phyloP scores from a whole-genome alignment of 1,140 invertebrate species.

The Eciton burchellii region DNA sequence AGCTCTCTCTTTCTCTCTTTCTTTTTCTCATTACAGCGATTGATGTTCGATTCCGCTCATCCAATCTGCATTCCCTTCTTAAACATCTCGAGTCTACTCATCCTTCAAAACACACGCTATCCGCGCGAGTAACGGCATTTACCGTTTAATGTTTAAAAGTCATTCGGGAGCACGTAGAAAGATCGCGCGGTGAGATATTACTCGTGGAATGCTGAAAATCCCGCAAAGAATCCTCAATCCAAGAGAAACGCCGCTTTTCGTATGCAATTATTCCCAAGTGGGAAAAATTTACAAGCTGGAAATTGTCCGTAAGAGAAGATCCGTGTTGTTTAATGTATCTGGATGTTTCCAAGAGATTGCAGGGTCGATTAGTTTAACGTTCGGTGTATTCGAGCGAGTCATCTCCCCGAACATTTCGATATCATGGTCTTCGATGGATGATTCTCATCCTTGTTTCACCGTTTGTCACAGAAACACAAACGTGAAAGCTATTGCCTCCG shows the following conservation, averaged over 20 bases:
- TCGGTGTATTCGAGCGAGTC: background rate
- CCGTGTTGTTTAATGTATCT: too few species aligned
- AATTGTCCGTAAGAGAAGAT: too few species aligned
- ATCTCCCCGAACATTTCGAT: background rate
- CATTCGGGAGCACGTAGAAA: background rate
- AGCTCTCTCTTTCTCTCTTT: too few species aligned
- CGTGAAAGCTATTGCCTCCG: background rate
- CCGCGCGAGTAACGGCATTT: slow-evolving; percentile 4
- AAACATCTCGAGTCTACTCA: slow-evolving; percentile 9
- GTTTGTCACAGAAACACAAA: background rate
- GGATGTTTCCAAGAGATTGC: too few species aligned
- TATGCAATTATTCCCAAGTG: too few species aligned
- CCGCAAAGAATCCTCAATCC: too few species aligned
- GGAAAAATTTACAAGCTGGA: too few species aligned
- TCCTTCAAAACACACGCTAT: background rate
- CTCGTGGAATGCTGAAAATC: background rate
- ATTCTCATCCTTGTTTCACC: background rate
- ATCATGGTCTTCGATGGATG: background rate
- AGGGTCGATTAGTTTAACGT: background rate
- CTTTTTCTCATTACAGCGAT: slow-evolving; percentile 28
- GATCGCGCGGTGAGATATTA: slow-evolving; percentile 17
- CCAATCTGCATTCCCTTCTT: slow-evolving; percentile 2
- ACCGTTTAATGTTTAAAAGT: background rate
- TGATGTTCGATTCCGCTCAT: slow-evolving; percentile 25
- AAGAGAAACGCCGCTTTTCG: too few species aligned